Percentiles rank a stretch among this genome's conserved stretches.
Conservation (phyloP, 2,888 invertebrate genomes). For the Polydrusus cervinus region DNA sequence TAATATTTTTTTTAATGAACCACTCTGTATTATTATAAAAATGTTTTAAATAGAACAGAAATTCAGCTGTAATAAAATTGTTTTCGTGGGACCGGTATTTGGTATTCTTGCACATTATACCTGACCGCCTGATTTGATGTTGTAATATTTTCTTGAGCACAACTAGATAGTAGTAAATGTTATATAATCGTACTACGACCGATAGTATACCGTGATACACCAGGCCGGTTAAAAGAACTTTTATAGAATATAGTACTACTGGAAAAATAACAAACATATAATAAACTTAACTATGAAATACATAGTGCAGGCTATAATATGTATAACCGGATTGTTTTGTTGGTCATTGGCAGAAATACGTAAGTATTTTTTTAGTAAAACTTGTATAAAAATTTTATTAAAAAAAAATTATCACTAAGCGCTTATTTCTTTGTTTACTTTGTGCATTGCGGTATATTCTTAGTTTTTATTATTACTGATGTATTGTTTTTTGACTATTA, state of each 20-base stretch:
- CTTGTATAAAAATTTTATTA: too few relatives aligned
- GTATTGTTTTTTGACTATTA: too few relatives aligned
- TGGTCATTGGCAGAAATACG: not conserved
- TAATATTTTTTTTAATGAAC: not conserved
- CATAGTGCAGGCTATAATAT: not conserved
- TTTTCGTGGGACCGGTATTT: not conserved
- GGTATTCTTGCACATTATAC: not conserved
- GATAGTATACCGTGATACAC: not conserved
- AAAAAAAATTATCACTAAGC: too few relatives aligned
- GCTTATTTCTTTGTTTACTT: too few relatives aligned
- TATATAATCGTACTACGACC: not conserved
- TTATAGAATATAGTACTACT: not conserved
- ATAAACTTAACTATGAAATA: constrained; percentile 1
- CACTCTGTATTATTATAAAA: not conserved
- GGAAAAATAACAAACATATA: not conserved
- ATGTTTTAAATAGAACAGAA: not conserved
- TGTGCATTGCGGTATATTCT: too few relatives aligned
- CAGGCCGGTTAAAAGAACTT: not conserved
- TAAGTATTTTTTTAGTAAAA: constrained; percentile 6
- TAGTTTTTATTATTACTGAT: too few relatives aligned
- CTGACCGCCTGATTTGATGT: not conserved
- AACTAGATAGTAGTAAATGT: not conserved
- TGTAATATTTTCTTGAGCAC: not conserved
- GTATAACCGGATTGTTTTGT: not conserved
- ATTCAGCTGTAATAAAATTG: not conserved